phyloP scores from a whole-genome alignment of 1,140 invertebrate species.

The Drosophila punjabiensis region DNA sequence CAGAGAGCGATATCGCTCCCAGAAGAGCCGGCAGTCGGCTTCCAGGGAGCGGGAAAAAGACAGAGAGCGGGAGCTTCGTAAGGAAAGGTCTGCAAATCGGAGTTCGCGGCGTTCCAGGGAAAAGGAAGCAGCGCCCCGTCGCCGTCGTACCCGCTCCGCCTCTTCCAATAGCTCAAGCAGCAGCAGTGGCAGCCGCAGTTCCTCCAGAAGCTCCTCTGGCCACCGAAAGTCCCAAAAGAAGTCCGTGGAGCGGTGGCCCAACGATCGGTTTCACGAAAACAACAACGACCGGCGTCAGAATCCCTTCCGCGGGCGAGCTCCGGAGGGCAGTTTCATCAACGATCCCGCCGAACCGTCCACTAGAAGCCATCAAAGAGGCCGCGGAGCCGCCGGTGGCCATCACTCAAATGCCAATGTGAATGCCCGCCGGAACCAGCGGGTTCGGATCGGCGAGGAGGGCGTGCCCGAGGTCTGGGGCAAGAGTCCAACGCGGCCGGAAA shows the following conservation, averaged over 20 bases:
- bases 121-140: constrained; percentile 10
- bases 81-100: constrained; percentile 6
- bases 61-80: constrained; percentile 14
- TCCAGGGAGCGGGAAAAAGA: constrained; percentile 38
- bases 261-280: constrained; percentile 81
- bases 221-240: constrained; percentile 22
- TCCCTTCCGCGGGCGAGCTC: constrained; percentile 62
- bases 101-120: constrained; percentile 18
- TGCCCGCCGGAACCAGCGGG: constrained; percentile 89
- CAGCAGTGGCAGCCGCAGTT: constrained; percentile 16
- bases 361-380: constrained; percentile 33
- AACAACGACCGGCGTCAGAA: constrained; percentile 64
- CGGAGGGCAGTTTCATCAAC: constrained; percentile 66
- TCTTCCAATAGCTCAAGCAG: constrained; percentile 32
- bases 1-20: constrained; percentile 9
- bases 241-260: constrained; percentile 83
- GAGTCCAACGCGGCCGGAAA: constrained; percentile 88
- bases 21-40: constrained; percentile 28
- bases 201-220: constrained; percentile 34
- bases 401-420: constrained; percentile 85
- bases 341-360: constrained; percentile 55
- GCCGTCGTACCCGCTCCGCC: constrained; percentile 30
- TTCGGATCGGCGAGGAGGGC: constrained; percentile 90
- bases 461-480: constrained; percentile 90
- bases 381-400: constrained; percentile 23